Conservation (phyloP, 2,888 invertebrate species). For the Drosophila prolongata region DNA sequence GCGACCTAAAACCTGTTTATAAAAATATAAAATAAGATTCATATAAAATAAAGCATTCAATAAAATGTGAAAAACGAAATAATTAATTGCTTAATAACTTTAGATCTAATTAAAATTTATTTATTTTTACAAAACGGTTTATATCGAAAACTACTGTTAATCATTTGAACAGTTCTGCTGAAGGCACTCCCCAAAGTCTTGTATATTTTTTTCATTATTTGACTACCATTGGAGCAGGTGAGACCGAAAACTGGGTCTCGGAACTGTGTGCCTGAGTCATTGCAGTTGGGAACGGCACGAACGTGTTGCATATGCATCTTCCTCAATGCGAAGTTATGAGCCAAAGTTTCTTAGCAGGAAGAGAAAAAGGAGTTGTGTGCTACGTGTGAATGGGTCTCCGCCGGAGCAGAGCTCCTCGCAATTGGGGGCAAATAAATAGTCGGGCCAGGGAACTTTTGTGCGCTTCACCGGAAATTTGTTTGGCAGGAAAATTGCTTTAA, state of each 20-base stretch:
- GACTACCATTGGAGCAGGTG: slow-evolving; percentile 10
- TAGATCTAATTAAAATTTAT: no score
- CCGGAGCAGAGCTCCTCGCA: slow-evolving; percentile 50
- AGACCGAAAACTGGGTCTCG: not conserved
- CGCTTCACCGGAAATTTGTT: slow-evolving; percentile 54
- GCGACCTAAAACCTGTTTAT: no score
- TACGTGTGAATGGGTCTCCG: slow-evolving; percentile 54
- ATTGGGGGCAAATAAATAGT: slow-evolving; percentile 76
- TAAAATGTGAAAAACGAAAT: no score
- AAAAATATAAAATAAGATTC: no score
- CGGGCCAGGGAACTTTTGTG: slow-evolving; percentile 44
- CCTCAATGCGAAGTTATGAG: slow-evolving; percentile 78
- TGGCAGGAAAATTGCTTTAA: slow-evolving; percentile 54
- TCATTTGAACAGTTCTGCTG: not conserved
- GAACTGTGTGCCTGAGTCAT: slow-evolving; percentile 11
- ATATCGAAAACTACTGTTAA: not conserved
- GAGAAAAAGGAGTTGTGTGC: slow-evolving; percentile 35
- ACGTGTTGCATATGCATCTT: slow-evolving; percentile 80
- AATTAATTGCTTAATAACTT: no score
- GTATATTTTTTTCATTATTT: not conserved
- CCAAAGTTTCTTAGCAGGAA: slow-evolving; percentile 64
- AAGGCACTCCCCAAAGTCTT: not conserved
- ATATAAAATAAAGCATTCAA: no score
- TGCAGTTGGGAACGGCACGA: slow-evolving; percentile 54
- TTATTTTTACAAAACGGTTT: no score